phyloP scores from a whole-genome alignment of 2,888 invertebrate species.

The Hofmannophila pseudospretella region DNA sequence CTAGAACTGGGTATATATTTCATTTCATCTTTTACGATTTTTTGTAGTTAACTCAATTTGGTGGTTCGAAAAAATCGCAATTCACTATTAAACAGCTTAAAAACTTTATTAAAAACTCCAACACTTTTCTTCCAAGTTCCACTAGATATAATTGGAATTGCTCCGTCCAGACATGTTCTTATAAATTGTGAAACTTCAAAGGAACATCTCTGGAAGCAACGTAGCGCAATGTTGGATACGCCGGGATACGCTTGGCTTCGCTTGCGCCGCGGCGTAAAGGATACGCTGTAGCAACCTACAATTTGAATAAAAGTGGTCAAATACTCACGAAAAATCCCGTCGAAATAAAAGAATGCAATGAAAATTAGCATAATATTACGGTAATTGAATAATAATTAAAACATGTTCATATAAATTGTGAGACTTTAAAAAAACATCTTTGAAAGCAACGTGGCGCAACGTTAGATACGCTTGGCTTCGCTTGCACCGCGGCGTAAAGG shows the following conservation, averaged over 20 bases:
- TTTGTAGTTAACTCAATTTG: no score
- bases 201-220: conserved; percentile 17
- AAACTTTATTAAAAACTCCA: no score
- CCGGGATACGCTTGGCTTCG: conserved; percentile 18
- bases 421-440: conserved; percentile 27
- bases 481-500: background rate
- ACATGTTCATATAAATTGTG: conserved; percentile 23
- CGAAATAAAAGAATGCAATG: no score
- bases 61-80: no score
- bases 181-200: conserved; percentile 30
- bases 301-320: no score
- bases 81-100: no score
- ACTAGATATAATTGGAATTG: conserved; percentile 5
- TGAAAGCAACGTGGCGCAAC: conserved; percentile 19
- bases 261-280: background rate
- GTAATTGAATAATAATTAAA: no score
- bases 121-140: conserved; percentile 1
- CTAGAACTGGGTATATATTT: no score
- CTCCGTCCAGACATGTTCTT: conserved; percentile 15
- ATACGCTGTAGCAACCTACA: background rate
- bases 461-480: conserved; percentile 14
- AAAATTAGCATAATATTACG: no score
- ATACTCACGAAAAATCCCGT: no score
- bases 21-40: no score
- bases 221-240: conserved; percentile 17